Base-by-base conservation (phyloP, 2,888 invertebrate species). In the Leptinotarsa haldemani region DNA sequence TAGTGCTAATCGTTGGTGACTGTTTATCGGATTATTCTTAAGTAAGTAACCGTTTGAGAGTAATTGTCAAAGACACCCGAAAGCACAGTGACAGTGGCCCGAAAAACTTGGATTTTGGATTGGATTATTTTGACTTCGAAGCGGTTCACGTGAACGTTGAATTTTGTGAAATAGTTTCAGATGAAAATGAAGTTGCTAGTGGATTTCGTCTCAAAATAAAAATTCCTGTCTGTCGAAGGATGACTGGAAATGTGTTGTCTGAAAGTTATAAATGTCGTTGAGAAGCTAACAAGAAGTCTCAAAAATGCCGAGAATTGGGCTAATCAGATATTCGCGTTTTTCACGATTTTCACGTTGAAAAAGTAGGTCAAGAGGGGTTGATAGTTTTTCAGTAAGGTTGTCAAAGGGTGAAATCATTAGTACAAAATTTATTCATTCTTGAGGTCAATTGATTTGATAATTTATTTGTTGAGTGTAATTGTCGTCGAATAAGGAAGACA, bases 31-130 rank as follows among this genome's bases (percentile, higher is more conserved):
- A 70, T 77, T 73, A 68, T 63, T 68, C 69, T 65, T 50, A 66
- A 76, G 78, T 79, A 79, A 77, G 78, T 77, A 75, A 56, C 58
- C 66, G 56, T 70, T 69, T 65, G 52, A 46, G 48, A 25, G 61
- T 16, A 20, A 46, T 7, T 18, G 56, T 40, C 25, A 30, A 30
- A 40, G n/a, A 56, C 66, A 48, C 53, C 46, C 61, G 73, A 47
- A 70, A 70, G 71, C 70, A 71, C 69, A 74, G 74, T 74, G 74
- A 66, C 61, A 71, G 74, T 74, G 71, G 40, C 9, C 30, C 18
- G 4, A 65, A 64, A 64, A 69, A 4, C 50, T 48, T 56, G 40
- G 40, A 40, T 40, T 40, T 40, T 40, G 30, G 30, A 40, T 40
- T 68, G 68, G 68, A 68, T 53, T 53, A 68, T 56, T 66, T 61